These are phyloP conservation scores for Eremophila alpestris DNA, from an alignment of 2,797 vertebrate genomes.

Conservation along the genomic window DNA sequence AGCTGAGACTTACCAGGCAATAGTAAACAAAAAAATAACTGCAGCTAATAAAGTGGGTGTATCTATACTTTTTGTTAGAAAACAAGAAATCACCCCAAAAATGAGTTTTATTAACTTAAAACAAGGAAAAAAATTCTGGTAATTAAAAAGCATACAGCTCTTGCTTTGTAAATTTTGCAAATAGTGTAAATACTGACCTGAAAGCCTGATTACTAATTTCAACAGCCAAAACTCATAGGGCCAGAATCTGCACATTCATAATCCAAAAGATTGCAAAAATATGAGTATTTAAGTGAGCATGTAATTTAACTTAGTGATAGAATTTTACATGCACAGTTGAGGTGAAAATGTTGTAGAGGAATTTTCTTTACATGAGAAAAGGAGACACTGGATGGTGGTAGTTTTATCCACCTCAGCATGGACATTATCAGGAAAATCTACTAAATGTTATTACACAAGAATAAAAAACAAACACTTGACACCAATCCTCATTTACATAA, in stretches of 20 bases:
- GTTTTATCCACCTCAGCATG: not conserved
- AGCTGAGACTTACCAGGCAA: not conserved
- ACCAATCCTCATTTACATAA: not conserved
- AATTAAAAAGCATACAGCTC: not conserved
- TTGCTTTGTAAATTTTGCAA: not conserved
- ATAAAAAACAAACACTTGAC: constrained; percentile 6
- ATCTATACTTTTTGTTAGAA: not conserved
- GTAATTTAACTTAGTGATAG: not conserved
- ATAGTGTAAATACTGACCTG: not conserved
- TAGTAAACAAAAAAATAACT: not conserved
- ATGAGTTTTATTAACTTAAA: not conserved
- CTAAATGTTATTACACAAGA: not conserved
- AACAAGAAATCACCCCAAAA: not conserved
- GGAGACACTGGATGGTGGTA: not conserved
- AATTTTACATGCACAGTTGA: not conserved
- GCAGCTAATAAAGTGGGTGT: not conserved
- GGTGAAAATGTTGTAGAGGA: accelerated
- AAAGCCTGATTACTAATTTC: not conserved
- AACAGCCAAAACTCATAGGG: not conserved
- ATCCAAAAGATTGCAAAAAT: not conserved
- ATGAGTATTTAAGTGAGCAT: not conserved
- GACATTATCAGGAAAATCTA: not conserved
- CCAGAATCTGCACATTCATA: not conserved
- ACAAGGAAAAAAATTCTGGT: not conserved
- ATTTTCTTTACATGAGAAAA: not conserved